Conservation (phyloP, 2,888 invertebrate species). For the Girardia tigrina region DNA sequence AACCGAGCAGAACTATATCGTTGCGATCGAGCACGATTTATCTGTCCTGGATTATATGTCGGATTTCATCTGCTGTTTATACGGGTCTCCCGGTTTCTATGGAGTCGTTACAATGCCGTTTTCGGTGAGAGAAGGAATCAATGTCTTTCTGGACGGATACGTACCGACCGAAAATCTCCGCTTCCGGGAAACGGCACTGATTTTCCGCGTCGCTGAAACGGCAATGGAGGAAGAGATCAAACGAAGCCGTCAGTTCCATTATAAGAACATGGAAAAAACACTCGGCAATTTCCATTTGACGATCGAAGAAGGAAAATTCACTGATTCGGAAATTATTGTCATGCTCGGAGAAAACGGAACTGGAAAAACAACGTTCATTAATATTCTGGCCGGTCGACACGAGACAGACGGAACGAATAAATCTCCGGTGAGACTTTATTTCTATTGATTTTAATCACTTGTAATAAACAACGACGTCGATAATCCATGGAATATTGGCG, state of each 20-base stretch:
- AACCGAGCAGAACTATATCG: slow-evolving; percentile 84
- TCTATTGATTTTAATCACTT: no score
- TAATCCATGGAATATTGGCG: no score
- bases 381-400: slow-evolving; percentile 89
- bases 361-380: slow-evolving; percentile 95
- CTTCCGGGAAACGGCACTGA: slow-evolving; percentile 85
- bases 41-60: slow-evolving; percentile 95
- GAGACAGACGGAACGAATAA: slow-evolving; percentile 68
- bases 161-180: slow-evolving; percentile 96
- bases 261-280: slow-evolving; percentile 71
- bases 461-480: no score
- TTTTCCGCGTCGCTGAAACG: slow-evolving; percentile 94
- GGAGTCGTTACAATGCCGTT: slow-evolving; percentile 99
- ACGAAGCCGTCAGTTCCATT: slow-evolving; percentile 85
- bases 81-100: slow-evolving; percentile 94
- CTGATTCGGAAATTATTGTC: slow-evolving; percentile 95
- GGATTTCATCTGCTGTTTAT: slow-evolving; percentile 93
- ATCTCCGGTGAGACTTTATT: slow-evolving; percentile 37
- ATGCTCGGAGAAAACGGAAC: slow-evolving; percentile 90
- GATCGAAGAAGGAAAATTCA: slow-evolving; percentile 80
- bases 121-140: slow-evolving; percentile 93
- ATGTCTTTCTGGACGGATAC: slow-evolving; percentile 96
- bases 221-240: slow-evolving; percentile 81
- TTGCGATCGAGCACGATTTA: slow-evolving; percentile 96
- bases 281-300: slow-evolving; percentile 60